Evolutionary conservation across 2,888 invertebrate genomes (phyloP).

Genomic region (Smittia sp.): DNA sequence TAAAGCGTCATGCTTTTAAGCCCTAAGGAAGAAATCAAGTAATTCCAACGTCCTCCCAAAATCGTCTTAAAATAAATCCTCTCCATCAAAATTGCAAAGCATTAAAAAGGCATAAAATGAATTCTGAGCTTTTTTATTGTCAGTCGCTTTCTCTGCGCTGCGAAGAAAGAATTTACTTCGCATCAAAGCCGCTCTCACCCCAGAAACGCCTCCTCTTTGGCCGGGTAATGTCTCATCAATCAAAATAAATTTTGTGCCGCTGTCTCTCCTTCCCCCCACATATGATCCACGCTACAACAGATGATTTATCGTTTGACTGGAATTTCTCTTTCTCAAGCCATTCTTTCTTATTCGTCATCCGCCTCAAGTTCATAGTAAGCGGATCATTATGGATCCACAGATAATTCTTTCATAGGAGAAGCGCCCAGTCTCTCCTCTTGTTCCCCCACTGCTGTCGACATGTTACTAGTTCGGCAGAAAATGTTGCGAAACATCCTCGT

Average conservation of each 20-base stretch:
- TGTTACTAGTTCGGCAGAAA: not conserved
- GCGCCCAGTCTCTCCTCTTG: not conserved
- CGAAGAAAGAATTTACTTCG: not conserved
- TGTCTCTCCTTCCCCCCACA: conserved; percentile 4
- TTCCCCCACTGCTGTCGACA: not conserved
- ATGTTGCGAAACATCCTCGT: not conserved
- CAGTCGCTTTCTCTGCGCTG: not conserved
- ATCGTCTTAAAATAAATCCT: not conserved
- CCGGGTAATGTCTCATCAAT: conserved; percentile 31
- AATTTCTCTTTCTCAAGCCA: not conserved
- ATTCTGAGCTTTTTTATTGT: conserved; percentile 10
- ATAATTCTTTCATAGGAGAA: conserved; percentile 22
- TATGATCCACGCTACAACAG: not conserved
- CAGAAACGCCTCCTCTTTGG: not conserved
- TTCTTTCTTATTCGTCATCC: not conserved
- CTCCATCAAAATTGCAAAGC: not conserved
- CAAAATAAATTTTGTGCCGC: conserved; percentile 24
- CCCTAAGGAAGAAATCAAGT: not conserved
- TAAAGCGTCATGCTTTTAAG: not conserved
- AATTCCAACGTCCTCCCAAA: not conserved
- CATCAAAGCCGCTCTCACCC: not conserved
- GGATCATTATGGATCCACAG: conserved; percentile 15
- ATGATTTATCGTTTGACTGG: conserved; percentile 21
- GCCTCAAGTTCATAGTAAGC: conserved; percentile 14
- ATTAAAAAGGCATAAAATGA: conserved; percentile 8